phyloP scores from a whole-genome alignment of 2,888 invertebrate species.

The Lobophora halterata region DNA sequence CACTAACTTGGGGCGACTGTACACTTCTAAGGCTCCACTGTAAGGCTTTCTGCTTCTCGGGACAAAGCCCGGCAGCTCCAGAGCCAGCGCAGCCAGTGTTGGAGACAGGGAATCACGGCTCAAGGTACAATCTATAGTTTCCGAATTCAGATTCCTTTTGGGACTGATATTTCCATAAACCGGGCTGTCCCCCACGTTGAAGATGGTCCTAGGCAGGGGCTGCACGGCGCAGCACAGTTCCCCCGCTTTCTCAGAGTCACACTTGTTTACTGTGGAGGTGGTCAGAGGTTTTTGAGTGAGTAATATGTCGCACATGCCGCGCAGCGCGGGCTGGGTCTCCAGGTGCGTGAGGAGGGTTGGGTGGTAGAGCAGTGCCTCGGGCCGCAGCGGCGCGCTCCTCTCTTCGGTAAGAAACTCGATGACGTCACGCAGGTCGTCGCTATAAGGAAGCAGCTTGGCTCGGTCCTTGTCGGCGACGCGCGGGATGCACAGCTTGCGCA shows the following conservation, averaged over 20 bases:
- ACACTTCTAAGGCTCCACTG: slow-evolving; percentile 46
- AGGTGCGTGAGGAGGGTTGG: slow-evolving; percentile 70
- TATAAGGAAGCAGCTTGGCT: slow-evolving; percentile 53
- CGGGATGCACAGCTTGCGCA: slow-evolving; percentile 48
- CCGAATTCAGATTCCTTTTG: slow-evolving; percentile 37
- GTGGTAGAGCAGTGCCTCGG: slow-evolving; percentile 69
- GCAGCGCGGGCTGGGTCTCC: slow-evolving; percentile 46
- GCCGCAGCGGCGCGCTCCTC: slow-evolving; percentile 50
- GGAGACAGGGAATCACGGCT: slow-evolving; percentile 57
- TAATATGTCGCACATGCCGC: slow-evolving; percentile 50
- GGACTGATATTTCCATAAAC: slow-evolving; percentile 63
- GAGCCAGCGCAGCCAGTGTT: slow-evolving; percentile 66
- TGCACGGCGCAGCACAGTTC: slow-evolving; percentile 54
- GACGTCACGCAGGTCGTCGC: slow-evolving; percentile 63
- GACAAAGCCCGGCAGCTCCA: slow-evolving; percentile 73
- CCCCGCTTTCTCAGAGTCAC: slow-evolving; percentile 70
- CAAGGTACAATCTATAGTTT: slow-evolving; percentile 37
- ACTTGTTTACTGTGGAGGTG: slow-evolving; percentile 59
- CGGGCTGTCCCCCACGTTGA: slow-evolving; percentile 52
- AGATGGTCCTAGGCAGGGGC: slow-evolving; percentile 54
- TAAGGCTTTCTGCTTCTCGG: slow-evolving; percentile 63
- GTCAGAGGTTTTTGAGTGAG: too few species aligned
- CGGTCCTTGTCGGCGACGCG: slow-evolving; percentile 36
- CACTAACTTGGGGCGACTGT: slow-evolving; percentile 67
- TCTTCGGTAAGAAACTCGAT: slow-evolving; percentile 59